A percentile compares a stretch with the other conserved stretches of the same genome.
Evolutionary conservation across 2,888 invertebrate species (phyloP).

Genomic region (Sinohyriopsis cumingii): DNA sequence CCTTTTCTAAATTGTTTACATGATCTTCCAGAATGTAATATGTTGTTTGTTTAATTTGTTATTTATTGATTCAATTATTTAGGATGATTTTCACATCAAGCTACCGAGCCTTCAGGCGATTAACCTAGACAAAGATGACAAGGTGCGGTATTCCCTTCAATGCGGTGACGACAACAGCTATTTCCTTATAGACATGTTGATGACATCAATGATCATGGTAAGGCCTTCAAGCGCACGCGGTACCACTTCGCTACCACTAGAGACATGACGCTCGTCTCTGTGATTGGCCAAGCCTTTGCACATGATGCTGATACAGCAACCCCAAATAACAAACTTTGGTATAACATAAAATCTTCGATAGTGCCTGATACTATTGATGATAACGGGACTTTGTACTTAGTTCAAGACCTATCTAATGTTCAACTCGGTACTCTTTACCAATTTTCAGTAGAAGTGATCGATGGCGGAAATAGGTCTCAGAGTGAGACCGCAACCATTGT

Average conservation of each 20-base stretch:
- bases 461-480: conserved; percentile 10
- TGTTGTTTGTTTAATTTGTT: too few relatives aligned
- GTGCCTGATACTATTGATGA: conserved; percentile 21
- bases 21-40: too few relatives aligned
- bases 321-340: conserved; percentile 21
- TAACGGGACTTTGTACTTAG: conserved; percentile 19
- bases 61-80: too few relatives aligned
- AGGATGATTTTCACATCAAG: too few relatives aligned
- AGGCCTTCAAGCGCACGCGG: conserved; percentile 18
- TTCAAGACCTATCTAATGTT: conserved; percentile 11
- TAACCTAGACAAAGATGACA: conserved; percentile 18
- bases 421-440: conserved; percentile 19
- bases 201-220: conserved; percentile 21
- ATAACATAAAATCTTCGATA: conserved; percentile 10
- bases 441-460: conserved; percentile 15
- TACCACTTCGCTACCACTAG: conserved; percentile 21
- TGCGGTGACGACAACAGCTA: conserved; percentile 15
- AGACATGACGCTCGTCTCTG: conserved; percentile 17
- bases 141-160: conserved; percentile 10
- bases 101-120: conserved; percentile 14
- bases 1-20: too few relatives aligned
- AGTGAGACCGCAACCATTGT: conserved; percentile 21
- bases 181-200: conserved; percentile 17
- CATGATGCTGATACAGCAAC: conserved; percentile 20
- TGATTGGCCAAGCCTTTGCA: conserved; percentile 15